These are phyloP conservation scores for Papilio aristodemus DNA, from an alignment of 1,140 invertebrate species.

Conservation along the genomic window DNA sequence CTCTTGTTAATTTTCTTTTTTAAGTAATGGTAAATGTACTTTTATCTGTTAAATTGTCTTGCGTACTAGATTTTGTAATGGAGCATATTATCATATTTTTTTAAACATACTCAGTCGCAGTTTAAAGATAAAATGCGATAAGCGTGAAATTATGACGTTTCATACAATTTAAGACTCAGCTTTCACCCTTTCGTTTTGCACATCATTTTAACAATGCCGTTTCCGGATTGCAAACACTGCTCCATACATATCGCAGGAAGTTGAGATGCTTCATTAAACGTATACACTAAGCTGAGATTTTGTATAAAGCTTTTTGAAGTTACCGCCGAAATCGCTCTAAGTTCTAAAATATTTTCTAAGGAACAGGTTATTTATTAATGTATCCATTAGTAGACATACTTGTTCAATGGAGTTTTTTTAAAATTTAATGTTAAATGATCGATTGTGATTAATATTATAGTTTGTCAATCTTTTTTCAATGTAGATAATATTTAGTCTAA, in stretches of 20 bases:
- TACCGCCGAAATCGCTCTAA: conserved; percentile 54
- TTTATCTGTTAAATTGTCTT: background rate
- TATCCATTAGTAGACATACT: background rate
- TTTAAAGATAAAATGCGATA: background rate
- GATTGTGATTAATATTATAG: no score
- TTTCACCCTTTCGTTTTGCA: conserved; percentile 61
- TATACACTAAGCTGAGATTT: conserved; percentile 49
- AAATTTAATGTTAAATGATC: background rate
- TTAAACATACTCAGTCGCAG: background rate
- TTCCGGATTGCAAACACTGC: conserved; percentile 68
- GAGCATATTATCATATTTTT: background rate
- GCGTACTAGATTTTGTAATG: background rate
- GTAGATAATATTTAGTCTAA: no score
- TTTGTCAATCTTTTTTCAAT: no score
- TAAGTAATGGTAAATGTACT: no score
- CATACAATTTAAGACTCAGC: conserved; percentile 35
- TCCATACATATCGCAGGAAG: conserved; percentile 66
- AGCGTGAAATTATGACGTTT: conserved; percentile 38
- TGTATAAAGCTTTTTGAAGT: conserved; percentile 51
- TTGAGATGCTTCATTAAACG: conserved; percentile 63
- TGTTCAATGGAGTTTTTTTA: background rate
- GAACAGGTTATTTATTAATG: conserved; percentile 3
- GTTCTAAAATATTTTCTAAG: conserved; percentile 35
- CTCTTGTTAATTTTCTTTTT: background rate
- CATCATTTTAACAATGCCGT: conserved; percentile 56